Evolutionary conservation across 2,113 vertebrate genomes (phyloP), one percentile per base, ranked within the genome.

Genomic region (Hypanus sabinus): DNA sequence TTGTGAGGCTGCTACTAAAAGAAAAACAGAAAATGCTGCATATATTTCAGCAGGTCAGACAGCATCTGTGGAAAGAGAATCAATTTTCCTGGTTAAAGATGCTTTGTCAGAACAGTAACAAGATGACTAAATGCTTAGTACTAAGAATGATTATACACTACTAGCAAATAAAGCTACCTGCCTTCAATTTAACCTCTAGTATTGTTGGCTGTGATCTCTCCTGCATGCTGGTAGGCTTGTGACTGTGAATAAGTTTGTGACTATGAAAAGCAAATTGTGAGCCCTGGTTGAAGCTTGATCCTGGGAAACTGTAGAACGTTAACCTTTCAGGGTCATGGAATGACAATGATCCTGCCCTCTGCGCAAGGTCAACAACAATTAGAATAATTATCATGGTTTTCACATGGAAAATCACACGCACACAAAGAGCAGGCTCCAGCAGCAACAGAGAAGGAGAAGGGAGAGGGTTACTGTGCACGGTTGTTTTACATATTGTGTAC

Each of bases 361-460:
- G 9, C n/a, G 33, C n/a, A 75, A 73, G 91, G 68, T 93, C 68
- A 75, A 65, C 85, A 8, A 20, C 71, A 46, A 92, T 92, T 92
- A 46, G 90, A 92, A 92, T 92, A 92, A 92, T 73, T 92, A 92
- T 46, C 90, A 55, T 93, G 70, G 91, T 75, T 38, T 93, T 73
- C 91, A 22, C 65, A 93, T 71, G 91, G 27, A 73, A 18, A 12
- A 2, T 38, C 90, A 70, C 90, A 70, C n/a, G 36, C n/a, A 10
- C 46, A 46, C 46, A 46, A 46, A 22, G 38, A 85, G 22, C 12
- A 30, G 60, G 14, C 60, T 62, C 46, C 46, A 46, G 3, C 4
- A 62, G 57, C 24, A 27, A 55, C 91, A 75, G 91, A 55, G 55
- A 55, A 20, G 20, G 18, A 73, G 62, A 14, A 65, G 71, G 71